Conservation (phyloP, 2,797 vertebrate species). For the Furcifer pardalis region DNA sequence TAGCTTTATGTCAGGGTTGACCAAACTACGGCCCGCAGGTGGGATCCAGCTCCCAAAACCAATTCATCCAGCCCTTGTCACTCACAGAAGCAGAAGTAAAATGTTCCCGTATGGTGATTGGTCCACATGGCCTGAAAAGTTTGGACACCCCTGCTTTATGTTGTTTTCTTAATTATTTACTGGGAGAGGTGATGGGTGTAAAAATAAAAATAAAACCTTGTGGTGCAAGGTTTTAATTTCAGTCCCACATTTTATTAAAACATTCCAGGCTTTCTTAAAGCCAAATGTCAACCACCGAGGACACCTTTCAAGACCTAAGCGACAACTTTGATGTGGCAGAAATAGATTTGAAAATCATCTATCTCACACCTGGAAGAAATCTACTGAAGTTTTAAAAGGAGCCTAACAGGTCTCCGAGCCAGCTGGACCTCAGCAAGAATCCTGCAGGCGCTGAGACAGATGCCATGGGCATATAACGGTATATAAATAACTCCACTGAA, state of each 20-base stretch:
- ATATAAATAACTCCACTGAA: conserved; percentile 6
- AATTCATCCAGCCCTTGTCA: no score
- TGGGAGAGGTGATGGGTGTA: no score
- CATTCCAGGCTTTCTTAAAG: neutral
- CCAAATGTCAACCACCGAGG: accelerated
- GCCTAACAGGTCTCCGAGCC: conserved; percentile 19
- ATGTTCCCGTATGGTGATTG: no score
- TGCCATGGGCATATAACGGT: conserved; percentile 25
- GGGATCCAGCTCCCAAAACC: no score
- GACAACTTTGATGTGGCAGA: conserved; percentile 16
- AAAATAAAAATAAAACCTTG: no score
- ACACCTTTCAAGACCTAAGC: neutral
- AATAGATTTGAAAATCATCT: conserved; percentile 25
- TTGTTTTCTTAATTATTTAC: no score
- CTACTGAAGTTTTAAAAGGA: neutral
- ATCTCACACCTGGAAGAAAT: conserved; percentile 34
- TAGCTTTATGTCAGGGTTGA: no score
- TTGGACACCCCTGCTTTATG: no score
- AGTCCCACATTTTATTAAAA: neutral
- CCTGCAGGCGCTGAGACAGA: conserved; percentile 22
- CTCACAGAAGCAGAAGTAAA: no score
- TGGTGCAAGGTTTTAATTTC: neutral
- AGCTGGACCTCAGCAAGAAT: neutral
- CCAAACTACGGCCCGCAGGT: no score
- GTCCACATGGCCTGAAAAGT: no score